Conservation (phyloP, 2,797 vertebrate genomes). For the Clarias laeviceps region DNA sequence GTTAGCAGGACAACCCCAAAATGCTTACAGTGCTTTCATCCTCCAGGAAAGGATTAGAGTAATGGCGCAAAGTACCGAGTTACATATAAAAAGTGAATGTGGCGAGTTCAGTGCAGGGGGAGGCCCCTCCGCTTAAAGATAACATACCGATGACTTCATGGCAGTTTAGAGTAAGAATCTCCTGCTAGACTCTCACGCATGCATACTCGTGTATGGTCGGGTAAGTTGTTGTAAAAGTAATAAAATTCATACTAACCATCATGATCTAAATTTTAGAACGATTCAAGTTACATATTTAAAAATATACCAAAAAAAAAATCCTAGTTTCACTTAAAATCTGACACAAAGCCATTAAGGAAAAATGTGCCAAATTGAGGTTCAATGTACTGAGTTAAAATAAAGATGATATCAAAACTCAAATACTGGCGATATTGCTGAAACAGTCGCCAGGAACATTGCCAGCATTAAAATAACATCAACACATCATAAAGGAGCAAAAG, state of each 20-base stretch:
- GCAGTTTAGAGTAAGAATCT: not conserved
- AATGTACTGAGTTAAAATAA: not conserved
- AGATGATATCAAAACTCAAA: not conserved
- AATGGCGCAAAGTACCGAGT: conserved; percentile 26
- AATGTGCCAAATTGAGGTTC: no score
- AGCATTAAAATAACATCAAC: not conserved
- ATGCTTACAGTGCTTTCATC: conserved; percentile 11
- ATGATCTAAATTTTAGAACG: not conserved
- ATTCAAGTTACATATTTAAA: not conserved
- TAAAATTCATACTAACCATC: not conserved
- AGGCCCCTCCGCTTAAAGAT: conserved; percentile 18
- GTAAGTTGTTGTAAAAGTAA: not conserved
- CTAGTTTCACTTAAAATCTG: not conserved
- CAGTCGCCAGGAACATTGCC: not conserved
- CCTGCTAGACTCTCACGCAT: not conserved
- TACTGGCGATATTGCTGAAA: not conserved
- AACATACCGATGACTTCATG: conserved; percentile 39
- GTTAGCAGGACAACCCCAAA: conserved; percentile 8
- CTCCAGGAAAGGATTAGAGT: conserved; percentile 24
- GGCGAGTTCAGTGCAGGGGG: not conserved
- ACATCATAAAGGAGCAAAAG: not conserved
- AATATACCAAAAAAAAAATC: not conserved
- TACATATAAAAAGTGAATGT: not conserved
- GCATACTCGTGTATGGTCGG: not conserved
- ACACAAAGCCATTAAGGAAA: not conserved